These are phyloP conservation scores for Ciconia maguari DNA, from an alignment of 2,113 vertebrate species.

Conservation along the genomic window DNA sequence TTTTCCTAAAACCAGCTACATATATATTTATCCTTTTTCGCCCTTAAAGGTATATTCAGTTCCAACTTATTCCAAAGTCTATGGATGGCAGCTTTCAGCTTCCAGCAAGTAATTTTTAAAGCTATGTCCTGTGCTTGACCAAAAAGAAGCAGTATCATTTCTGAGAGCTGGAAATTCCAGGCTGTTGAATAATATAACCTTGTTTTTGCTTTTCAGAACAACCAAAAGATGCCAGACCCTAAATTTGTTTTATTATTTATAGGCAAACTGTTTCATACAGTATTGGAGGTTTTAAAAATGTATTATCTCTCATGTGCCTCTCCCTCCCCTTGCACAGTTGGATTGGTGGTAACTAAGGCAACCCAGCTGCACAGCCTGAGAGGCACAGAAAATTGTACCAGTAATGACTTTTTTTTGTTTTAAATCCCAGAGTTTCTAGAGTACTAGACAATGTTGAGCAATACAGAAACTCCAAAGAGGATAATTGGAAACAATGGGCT, in stretches of 20 bases:
- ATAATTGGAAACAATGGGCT: conserved; percentile 52
- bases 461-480: conserved; percentile 50
- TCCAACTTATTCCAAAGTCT: background rate
- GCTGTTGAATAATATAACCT: background rate
- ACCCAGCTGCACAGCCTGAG: conserved; percentile 61
- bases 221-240: background rate
- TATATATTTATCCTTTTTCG: background rate
- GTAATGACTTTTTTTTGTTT: conserved; percentile 35
- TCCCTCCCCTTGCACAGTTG: conserved; percentile 44
- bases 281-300: conserved; percentile 51
- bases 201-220: background rate
- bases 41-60: background rate
- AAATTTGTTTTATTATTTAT: conserved; percentile 56
- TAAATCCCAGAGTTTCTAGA: conserved; percentile 58
- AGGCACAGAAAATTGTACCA: conserved; percentile 61
- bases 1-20: background rate
- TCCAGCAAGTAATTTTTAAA: background rate
- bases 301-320: conserved; percentile 40
- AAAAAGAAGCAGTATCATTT: background rate
- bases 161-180: background rate
- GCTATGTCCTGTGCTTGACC: background rate
- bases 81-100: background rate
- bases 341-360: conserved; percentile 63
- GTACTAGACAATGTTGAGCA: conserved; percentile 45
- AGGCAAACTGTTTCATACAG: conserved; percentile 23